Evolutionary conservation across 2,888 invertebrate genomes (phyloP).

Genomic region (Oscheius sp.): DNA sequence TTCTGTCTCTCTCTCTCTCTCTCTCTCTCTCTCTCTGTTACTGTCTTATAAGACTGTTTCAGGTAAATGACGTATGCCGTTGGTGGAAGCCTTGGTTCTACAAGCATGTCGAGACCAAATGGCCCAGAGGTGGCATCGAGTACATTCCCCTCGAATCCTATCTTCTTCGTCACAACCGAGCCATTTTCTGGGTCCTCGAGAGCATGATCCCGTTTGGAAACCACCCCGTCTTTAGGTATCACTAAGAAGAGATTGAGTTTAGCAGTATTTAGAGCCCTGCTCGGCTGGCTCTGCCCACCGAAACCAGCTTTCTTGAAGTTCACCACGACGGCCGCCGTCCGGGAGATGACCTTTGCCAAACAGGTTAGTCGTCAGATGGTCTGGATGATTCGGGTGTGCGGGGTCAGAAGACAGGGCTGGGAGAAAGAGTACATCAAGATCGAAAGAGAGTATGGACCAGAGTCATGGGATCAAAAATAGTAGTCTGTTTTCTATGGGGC

Average conservation of each 20-base stretch:
- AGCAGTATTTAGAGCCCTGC: slow-evolving; percentile 72
- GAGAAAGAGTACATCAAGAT: too few species aligned
- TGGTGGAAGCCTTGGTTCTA: slow-evolving; percentile 85
- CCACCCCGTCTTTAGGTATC: slow-evolving; percentile 77
- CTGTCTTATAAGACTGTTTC: slow-evolving; percentile 7
- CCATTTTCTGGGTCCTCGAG: slow-evolving; percentile 83
- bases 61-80: slow-evolving; percentile 78
- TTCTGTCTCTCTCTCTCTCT: background rate
- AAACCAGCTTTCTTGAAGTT: slow-evolving; percentile 83
- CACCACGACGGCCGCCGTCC: slow-evolving; percentile 81
- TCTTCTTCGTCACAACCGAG: slow-evolving; percentile 79
- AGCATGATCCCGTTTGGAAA: slow-evolving; percentile 83
- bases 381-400: too few species aligned
- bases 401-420: too few species aligned
- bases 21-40: background rate
- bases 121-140: slow-evolving; percentile 70
- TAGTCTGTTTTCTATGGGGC: too few species aligned
- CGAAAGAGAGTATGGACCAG: too few species aligned
- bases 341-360: slow-evolving; percentile 81
- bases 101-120: slow-evolving; percentile 80
- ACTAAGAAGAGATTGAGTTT: background rate
- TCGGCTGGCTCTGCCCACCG: slow-evolving; percentile 82
- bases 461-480: too few species aligned
- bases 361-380: slow-evolving; percentile 74
- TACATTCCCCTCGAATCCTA: slow-evolving; percentile 79